phyloP scores from a whole-genome alignment of 2,113 vertebrate genomes.

The Macroglossus sobrinus region DNA sequence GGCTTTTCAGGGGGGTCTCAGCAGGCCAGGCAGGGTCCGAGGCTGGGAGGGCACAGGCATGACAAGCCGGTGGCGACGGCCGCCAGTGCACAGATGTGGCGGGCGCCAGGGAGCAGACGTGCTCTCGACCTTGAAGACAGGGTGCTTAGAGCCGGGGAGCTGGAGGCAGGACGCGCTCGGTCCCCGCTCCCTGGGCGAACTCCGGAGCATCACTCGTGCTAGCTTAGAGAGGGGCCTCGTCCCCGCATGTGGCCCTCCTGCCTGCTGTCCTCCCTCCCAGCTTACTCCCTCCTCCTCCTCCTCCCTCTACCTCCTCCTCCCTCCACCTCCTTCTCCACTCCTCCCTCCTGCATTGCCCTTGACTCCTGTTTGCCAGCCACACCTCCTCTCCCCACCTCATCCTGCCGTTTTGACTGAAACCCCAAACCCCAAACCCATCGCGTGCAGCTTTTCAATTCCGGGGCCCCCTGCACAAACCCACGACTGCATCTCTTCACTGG shows the following conservation, averaged over 20 bases:
- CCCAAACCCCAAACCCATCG: neutral
- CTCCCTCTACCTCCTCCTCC: neutral
- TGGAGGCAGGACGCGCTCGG: neutral
- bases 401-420: neutral
- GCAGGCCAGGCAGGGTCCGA: neutral
- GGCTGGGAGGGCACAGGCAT: neutral
- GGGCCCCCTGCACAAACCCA: neutral
- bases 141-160: neutral
- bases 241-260: neutral
- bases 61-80: accelerated
- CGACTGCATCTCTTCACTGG: neutral
- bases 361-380: neutral
- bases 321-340: too few species aligned
- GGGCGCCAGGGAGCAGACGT: neutral
- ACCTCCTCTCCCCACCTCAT: neutral
- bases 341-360: too few species aligned
- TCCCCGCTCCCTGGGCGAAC: neutral
- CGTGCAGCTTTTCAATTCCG: neutral
- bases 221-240: neutral
- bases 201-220: neutral
- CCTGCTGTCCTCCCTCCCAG: neutral
- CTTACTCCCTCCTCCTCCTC: neutral
- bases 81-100: accelerated
- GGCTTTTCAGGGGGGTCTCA: accelerated
- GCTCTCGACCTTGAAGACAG: neutral